Conservation (phyloP, 2,113 vertebrate genomes). For the Gobius niger region DNA sequence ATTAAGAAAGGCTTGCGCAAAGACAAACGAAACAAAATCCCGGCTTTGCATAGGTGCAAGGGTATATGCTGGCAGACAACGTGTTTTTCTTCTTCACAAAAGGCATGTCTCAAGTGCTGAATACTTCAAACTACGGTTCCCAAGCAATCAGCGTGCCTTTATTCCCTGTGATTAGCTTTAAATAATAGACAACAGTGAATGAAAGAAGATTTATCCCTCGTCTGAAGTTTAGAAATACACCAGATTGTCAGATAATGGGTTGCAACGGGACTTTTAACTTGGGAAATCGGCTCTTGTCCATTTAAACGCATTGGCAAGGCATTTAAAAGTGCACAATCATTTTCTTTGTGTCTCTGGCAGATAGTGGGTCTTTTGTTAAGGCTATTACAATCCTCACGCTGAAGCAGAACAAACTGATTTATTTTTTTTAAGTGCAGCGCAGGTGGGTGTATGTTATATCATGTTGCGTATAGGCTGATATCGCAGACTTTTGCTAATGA, state of each 20-base stretch:
- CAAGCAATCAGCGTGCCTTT: constrained; percentile 18
- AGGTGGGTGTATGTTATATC: constrained; percentile 24
- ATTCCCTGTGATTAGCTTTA: constrained; percentile 21
- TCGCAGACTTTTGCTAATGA: background rate
- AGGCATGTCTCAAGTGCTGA: constrained; percentile 8
- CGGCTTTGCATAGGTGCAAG: constrained; percentile 5
- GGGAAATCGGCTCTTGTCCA: constrained; percentile 19
- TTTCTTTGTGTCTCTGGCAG: constrained; percentile 24
- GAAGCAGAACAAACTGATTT: constrained; percentile 31
- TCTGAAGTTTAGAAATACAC: constrained; percentile 18
- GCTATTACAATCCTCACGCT: constrained; percentile 16
- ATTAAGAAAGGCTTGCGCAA: too few species aligned
- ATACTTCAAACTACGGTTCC: constrained; percentile 19
- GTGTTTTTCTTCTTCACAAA: background rate
- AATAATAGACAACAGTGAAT: constrained; percentile 12
- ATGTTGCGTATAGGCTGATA: constrained; percentile 2
- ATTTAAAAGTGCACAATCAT: constrained; percentile 27
- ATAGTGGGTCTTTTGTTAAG: constrained; percentile 19
- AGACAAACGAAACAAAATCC: background rate
- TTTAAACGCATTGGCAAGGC: constrained; percentile 11
- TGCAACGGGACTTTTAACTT: constrained; percentile 25
- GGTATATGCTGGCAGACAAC: constrained; percentile 2
- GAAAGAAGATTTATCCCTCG: constrained; percentile 21
- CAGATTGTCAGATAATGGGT: constrained; percentile 28
- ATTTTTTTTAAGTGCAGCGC: constrained; percentile 7